Evolutionary conservation across 1,140 invertebrate species (phyloP).

Genomic region (Conus ventricosus): DNA sequence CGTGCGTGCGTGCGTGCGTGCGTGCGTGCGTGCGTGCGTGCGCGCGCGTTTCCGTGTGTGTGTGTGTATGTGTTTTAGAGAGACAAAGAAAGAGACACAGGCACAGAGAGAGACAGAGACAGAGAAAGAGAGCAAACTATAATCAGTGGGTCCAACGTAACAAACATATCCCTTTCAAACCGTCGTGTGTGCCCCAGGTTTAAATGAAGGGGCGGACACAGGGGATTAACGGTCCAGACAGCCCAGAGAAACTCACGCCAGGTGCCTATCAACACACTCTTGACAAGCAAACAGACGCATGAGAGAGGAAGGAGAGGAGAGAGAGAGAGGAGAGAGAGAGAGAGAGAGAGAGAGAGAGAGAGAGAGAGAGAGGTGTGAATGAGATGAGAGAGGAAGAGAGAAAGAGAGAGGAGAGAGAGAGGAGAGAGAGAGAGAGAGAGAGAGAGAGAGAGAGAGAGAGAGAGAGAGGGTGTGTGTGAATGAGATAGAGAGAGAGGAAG

Average conservation of each 20-base stretch:
- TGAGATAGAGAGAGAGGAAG: background rate
- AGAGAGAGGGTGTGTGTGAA: no score
- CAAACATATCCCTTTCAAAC: no score
- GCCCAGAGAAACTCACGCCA: no score
- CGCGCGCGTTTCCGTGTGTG: background rate
- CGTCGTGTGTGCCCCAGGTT: no score
- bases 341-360: background rate
- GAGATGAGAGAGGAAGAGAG: background rate
- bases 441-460: background rate
- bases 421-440: background rate
- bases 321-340: background rate
- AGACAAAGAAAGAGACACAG: no score
- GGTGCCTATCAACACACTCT: no score
- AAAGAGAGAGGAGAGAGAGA: slow-evolving; percentile 11
- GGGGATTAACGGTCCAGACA: no score
- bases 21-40: no score
- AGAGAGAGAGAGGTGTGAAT: background rate
- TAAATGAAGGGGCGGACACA: no score
- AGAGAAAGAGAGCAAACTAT: background rate
- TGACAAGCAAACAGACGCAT: background rate
- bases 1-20: background rate
- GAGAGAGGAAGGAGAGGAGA: background rate
- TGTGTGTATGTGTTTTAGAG: no score
- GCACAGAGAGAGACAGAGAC: no score
- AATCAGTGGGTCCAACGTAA: background rate